A percentile compares a stretch with the other conserved stretches of the same genome.
phyloP scores from a whole-genome alignment of 1,140 invertebrate genomes.

The Solenopsis invicta region DNA sequence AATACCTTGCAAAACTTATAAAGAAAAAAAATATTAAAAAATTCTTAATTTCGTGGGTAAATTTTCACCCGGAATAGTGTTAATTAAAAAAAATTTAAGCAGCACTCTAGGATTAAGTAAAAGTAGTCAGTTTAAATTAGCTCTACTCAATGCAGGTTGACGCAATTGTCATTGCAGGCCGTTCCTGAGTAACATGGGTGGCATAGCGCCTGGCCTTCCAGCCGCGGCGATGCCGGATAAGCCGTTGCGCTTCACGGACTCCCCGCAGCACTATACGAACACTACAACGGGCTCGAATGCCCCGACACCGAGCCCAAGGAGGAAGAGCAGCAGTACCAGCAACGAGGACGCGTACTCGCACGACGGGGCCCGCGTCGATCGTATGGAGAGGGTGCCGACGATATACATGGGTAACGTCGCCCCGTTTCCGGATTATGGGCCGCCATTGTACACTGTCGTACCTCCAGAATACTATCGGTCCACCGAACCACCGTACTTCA shows the following conservation, averaged over 20 bases:
- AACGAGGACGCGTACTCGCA: conserved; percentile 87
- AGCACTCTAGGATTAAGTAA: not conserved
- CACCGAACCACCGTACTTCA: conserved; percentile 81
- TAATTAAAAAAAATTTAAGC: too few species aligned
- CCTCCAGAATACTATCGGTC: conserved; percentile 81
- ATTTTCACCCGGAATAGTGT: not conserved
- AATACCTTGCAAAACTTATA: too few species aligned
- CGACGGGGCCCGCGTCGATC: conserved; percentile 80
- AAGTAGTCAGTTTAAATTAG: not conserved
- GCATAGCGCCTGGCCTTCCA: conserved; percentile 82
- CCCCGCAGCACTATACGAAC: conserved; percentile 90
- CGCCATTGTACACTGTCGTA: conserved; percentile 81
- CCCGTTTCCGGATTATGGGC: conserved; percentile 82
- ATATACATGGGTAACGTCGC: conserved; percentile 86
- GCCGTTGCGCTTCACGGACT: conserved; percentile 92
- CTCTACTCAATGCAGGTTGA: not conserved
- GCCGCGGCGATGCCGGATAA: conserved; percentile 85
- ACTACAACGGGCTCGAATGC: conserved; percentile 84
- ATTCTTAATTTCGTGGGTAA: too few species aligned
- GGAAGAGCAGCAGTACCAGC: conserved; percentile 90
- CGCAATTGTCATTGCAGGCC: conserved; percentile 76
- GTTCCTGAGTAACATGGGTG: conserved; percentile 84
- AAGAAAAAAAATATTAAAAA: too few species aligned
- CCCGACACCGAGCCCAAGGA: conserved; percentile 91
- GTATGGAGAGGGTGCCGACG: conserved; percentile 86